These are phyloP conservation scores for Muscicapa adusta DNA, from an alignment of 2,113 vertebrate species.

Conservation along the genomic window DNA sequence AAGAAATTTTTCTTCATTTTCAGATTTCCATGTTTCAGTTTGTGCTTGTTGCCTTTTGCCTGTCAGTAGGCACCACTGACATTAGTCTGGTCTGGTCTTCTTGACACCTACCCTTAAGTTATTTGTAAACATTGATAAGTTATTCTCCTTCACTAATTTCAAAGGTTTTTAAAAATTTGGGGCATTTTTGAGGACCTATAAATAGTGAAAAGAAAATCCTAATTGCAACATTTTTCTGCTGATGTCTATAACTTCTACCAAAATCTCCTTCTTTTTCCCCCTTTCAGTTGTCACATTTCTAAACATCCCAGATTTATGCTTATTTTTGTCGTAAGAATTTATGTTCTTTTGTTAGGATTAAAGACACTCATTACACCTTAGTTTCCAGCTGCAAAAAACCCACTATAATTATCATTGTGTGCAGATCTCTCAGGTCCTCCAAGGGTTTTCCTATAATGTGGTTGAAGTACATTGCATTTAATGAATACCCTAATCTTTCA, in stretches of 20 bases:
- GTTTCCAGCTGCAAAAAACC: neutral
- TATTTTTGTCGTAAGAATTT: constrained; percentile 17
- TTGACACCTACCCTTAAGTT: neutral
- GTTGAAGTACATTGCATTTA: neutral
- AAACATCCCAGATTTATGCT: neutral
- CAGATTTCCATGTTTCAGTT: neutral
- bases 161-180: neutral
- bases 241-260: neutral
- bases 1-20: neutral
- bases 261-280: neutral
- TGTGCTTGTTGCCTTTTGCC: fast-evolving
- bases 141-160: neutral
- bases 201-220: neutral
- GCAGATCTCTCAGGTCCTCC: neutral
- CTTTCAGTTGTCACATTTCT: constrained; percentile 16
- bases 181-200: neutral
- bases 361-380: neutral
- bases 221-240: neutral
- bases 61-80: neutral
- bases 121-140: neutral
- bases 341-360: neutral
- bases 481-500: neutral
- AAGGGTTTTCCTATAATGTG: neutral
- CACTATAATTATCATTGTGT: constrained; percentile 2
- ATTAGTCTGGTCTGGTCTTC: neutral